phyloP scores from a whole-genome alignment of 2,888 invertebrate genomes.

The Acronicta psi region DNA sequence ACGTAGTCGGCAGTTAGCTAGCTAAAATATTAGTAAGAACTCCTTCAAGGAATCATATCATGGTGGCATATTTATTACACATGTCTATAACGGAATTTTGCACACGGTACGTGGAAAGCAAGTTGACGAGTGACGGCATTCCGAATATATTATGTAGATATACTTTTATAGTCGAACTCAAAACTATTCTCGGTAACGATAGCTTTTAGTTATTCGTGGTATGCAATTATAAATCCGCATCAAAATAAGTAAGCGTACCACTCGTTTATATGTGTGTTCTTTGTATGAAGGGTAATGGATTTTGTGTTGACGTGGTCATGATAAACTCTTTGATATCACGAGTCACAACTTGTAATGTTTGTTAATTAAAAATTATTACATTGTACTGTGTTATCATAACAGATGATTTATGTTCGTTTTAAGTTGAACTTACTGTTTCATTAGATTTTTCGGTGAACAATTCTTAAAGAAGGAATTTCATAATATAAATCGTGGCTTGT shows the following conservation, averaged over 20 bases:
- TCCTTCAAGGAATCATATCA: slow-evolving; percentile 10
- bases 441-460: slow-evolving; percentile 19
- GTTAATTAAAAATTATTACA: slow-evolving; percentile 7
- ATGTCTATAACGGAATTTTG: slow-evolving; percentile 32
- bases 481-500: no score
- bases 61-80: slow-evolving; percentile 33
- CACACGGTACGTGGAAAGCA: slow-evolving; percentile 39
- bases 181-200: slow-evolving; percentile 25
- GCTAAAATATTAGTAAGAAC: slow-evolving; percentile 20
- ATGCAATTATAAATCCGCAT: slow-evolving; percentile 1
- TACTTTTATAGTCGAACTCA: slow-evolving; percentile 33
- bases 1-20: slow-evolving; percentile 18
- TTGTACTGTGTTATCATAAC: background rate
- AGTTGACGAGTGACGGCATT: slow-evolving; percentile 12
- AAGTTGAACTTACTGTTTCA: no score
- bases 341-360: background rate
- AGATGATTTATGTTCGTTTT: no score
- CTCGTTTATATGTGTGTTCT: background rate
- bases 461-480: background rate
- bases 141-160: slow-evolving; percentile 9
- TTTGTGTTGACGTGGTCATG: slow-evolving; percentile 13
- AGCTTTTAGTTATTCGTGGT: background rate
- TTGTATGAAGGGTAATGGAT: background rate
- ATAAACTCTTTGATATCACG: slow-evolving; percentile 6
- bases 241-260: slow-evolving; percentile 12